Percentiles rank a stretch among this genome's conserved stretches.
These are phyloP conservation scores for Acomys russatus DNA, from an alignment of 2,797 vertebrate species.

Conservation along the genomic window DNA sequence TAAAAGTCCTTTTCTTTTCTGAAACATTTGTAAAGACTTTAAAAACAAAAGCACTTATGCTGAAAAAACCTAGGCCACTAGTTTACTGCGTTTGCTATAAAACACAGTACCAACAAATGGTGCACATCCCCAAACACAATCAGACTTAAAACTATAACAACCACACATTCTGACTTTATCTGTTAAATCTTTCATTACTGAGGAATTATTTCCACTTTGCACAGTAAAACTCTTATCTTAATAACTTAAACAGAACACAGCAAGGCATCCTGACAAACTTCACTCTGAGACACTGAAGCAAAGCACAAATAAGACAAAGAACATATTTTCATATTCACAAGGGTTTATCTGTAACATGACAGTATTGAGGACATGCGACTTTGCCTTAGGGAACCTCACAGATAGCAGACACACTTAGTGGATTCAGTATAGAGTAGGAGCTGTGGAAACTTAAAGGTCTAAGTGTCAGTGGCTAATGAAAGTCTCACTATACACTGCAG, in stretches of 20 bases:
- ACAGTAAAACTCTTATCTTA: conserved; percentile 60
- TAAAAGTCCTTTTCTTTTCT: conserved; percentile 57
- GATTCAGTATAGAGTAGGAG: conserved; percentile 14
- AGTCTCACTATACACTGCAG: neutral
- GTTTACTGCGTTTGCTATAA: conserved; percentile 55
- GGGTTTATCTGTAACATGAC: neutral
- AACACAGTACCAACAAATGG: conserved; percentile 59
- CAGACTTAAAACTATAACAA: conserved; percentile 43
- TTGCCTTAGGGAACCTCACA: conserved; percentile 35
- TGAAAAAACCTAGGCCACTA: conserved; percentile 43
- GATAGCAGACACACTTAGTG: neutral
- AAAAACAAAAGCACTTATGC: conserved; percentile 36
- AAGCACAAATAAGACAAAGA: conserved; percentile 38
- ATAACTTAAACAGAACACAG: neutral
- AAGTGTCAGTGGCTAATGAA: conserved; percentile 32
- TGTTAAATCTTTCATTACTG: conserved; percentile 64
- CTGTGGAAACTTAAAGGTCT: conserved; percentile 48
- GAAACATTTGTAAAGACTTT: conserved; percentile 1
- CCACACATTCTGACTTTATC: conserved; percentile 14
- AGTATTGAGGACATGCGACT: conserved; percentile 32
- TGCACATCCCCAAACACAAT: conserved; percentile 51
- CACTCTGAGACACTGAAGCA: neutral
- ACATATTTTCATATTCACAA: conserved; percentile 36
- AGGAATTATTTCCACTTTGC: conserved; percentile 54
- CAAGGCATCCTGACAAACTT: conserved; percentile 38